phyloP scores from a whole-genome alignment of 2,113 vertebrate species.

The Dascyllus trimaculatus region DNA sequence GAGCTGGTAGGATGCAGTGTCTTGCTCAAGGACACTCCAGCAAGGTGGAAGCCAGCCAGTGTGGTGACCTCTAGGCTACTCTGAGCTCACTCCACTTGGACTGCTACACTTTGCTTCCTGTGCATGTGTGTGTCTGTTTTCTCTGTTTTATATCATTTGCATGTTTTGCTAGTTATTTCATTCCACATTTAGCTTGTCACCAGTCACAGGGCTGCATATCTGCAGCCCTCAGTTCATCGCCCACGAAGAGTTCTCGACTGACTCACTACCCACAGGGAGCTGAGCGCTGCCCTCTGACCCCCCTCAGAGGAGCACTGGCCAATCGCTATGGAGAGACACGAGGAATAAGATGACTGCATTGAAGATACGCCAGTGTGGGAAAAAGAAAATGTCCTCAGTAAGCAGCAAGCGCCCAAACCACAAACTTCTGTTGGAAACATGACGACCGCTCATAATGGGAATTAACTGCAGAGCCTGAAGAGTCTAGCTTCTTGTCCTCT shows the following conservation, averaged over 20 bases:
- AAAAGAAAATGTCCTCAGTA: slow-evolving; percentile 59
- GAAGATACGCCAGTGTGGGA: slow-evolving; percentile 67
- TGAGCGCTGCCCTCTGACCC: slow-evolving; percentile 51
- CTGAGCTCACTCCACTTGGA: slow-evolving; percentile 2
- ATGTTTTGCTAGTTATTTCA: slow-evolving; percentile 10
- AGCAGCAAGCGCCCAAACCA: slow-evolving; percentile 65
- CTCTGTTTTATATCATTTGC: slow-evolving; percentile 25
- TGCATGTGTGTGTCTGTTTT: slow-evolving; percentile 1
- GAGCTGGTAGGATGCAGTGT: slow-evolving; percentile 32
- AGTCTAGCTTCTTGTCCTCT: slow-evolving; percentile 47
- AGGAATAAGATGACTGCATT: slow-evolving; percentile 45
- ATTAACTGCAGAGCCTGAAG: slow-evolving; percentile 54
- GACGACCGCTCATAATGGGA: slow-evolving; percentile 53
- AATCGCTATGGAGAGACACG: slow-evolving; percentile 32
- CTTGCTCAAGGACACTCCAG: slow-evolving; percentile 42
- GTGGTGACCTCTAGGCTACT: not conserved
- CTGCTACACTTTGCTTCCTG: not conserved
- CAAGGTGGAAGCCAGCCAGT: slow-evolving; percentile 19
- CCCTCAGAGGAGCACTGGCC: slow-evolving; percentile 41
- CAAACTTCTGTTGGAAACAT: slow-evolving; percentile 72
- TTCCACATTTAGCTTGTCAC: not conserved
- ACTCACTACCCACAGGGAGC: slow-evolving; percentile 48
- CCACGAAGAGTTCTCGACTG: slow-evolving; percentile 33
- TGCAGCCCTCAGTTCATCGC: slow-evolving; percentile 13
- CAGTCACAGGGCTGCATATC: slow-evolving; percentile 3